Conservation (phyloP, 2,113 vertebrate genomes). For the Rhipidura dahli region DNA sequence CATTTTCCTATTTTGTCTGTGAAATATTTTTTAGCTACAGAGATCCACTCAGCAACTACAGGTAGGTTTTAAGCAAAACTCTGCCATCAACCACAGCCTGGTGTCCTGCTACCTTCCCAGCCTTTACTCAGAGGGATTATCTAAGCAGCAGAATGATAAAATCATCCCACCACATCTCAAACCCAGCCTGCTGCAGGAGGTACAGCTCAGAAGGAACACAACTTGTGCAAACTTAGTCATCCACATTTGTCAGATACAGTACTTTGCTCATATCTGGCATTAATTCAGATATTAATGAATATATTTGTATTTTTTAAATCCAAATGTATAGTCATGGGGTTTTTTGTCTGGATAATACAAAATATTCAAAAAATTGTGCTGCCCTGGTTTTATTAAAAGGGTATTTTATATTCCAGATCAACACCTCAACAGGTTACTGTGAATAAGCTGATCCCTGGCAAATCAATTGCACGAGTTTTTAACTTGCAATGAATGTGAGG, state of each 20-base stretch:
- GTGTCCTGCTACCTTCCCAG: not conserved
- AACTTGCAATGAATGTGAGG: not conserved
- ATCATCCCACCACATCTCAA: not conserved
- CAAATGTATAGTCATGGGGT: not conserved
- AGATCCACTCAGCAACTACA: not conserved
- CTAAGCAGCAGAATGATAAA: not conserved
- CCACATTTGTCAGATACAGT: not conserved
- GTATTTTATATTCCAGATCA: not conserved
- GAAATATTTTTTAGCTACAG: not conserved
- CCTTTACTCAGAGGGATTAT: not conserved
- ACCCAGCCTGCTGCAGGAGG: not conserved
- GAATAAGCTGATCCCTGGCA: not conserved
- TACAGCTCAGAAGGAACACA: not conserved
- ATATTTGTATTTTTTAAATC: not conserved
- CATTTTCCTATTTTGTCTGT: not conserved
- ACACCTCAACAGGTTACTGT: not conserved
- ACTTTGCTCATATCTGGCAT: not conserved
- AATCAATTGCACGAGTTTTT: not conserved
- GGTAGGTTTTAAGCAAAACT: not conserved
- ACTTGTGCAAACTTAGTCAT: not conserved
- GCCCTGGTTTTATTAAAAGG: not conserved
- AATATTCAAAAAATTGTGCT: not conserved
- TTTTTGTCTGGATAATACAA: not conserved
- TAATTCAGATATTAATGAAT: not conserved
- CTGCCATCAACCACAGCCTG: not conserved